These are phyloP conservation scores for Amiota mariae DNA, from an alignment of 2,888 invertebrate genomes.

Conservation along the genomic window DNA sequence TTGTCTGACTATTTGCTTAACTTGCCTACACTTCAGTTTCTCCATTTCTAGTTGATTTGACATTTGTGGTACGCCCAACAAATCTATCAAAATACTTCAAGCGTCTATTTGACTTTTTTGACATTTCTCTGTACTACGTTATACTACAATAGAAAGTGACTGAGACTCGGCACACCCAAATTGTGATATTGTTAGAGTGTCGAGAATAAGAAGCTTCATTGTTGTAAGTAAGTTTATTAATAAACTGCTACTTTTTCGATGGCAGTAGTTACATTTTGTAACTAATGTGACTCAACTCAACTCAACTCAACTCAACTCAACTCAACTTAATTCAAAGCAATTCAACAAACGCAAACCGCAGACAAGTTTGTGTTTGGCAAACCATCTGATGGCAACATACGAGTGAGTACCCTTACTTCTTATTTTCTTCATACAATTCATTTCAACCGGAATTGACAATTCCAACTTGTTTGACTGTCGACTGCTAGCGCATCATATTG, in stretches of 20 bases:
- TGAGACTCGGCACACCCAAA: constrained; percentile 10
- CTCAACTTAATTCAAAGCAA: too few relatives aligned
- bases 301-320: neutral
- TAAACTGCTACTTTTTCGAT: neutral
- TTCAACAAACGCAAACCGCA: neutral
- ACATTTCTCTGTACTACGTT: constrained; percentile 34
- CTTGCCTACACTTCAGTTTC: neutral
- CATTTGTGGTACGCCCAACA: constrained; percentile 48
- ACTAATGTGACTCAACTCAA: neutral
- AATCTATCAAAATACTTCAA: constrained; percentile 68
- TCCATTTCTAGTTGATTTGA: constrained; percentile 28
- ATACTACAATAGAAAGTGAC: neutral
- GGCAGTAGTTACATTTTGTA: neutral
- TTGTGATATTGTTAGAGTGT: constrained; percentile 1
- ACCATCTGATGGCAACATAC: too few relatives aligned
- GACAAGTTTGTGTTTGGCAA: neutral
- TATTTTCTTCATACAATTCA: neutral
- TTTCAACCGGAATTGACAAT: constrained; percentile 16
- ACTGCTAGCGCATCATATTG: constrained; percentile 11
- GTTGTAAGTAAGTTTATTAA: neutral
- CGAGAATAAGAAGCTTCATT: neutral
- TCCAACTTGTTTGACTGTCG: constrained; percentile 20
- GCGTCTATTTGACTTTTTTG: constrained; percentile 60
- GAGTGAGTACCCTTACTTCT: neutral
- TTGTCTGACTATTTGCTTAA: neutral